phyloP scores from a whole-genome alignment of 2,797 vertebrate genomes.

The Balearica regulorum region DNA sequence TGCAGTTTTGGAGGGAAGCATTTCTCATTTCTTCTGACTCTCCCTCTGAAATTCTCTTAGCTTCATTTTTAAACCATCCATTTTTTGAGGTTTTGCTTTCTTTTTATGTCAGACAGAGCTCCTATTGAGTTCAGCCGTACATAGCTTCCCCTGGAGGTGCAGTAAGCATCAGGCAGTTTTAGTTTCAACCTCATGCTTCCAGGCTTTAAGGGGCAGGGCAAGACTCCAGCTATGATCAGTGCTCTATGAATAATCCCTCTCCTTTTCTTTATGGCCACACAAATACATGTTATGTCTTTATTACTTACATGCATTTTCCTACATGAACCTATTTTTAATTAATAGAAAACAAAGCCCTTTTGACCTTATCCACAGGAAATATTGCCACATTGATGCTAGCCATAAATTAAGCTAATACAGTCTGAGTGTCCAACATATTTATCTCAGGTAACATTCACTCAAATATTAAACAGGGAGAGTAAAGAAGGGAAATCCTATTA shows the following conservation, averaged over 20 bases:
- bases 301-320: neutral
- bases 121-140: neutral
- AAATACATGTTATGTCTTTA: slow-evolving; percentile 13
- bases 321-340: slow-evolving; percentile 27
- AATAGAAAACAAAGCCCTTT: slow-evolving; percentile 38
- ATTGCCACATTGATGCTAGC: neutral
- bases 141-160: neutral
- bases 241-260: neutral
- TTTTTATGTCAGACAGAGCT: neutral
- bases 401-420: slow-evolving; percentile 33
- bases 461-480: slow-evolving; percentile 16
- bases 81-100: neutral
- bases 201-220: neutral
- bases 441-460: neutral
- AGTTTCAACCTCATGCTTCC: neutral
- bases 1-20: slow-evolving; percentile 62
- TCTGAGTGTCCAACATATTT: neutral
- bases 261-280: neutral
- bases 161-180: neutral
- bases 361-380: slow-evolving; percentile 17
- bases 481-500: neutral
- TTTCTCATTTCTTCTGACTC: slow-evolving; percentile 69
- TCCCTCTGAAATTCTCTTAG: slow-evolving; percentile 26
- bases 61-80: slow-evolving; percentile 16
- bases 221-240: neutral